Evolutionary conservation across 2,113 vertebrate species (phyloP).

Genomic region (Grus americana): DNA sequence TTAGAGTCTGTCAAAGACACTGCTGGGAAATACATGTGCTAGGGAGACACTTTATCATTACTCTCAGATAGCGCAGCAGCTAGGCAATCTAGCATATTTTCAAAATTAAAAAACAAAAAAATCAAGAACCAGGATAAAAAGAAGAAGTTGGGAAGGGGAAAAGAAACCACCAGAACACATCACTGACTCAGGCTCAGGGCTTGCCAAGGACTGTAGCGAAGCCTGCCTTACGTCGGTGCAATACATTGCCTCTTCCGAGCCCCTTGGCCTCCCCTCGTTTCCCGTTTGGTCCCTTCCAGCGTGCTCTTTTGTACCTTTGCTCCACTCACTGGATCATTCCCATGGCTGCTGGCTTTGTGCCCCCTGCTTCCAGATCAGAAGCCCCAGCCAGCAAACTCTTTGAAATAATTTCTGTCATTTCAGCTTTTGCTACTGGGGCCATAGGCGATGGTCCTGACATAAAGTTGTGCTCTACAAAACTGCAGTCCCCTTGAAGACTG

Average conservation of each 20-base stretch:
- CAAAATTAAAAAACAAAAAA: not conserved
- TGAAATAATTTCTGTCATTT: not conserved
- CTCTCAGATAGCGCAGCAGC: not conserved
- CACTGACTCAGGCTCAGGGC: no score
- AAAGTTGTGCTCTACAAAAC: not conserved
- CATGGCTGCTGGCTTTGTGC: not conserved
- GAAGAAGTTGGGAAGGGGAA: not conserved
- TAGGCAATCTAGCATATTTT: not conserved
- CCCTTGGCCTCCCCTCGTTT: not conserved
- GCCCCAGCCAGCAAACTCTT: not conserved
- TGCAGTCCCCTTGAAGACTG: not conserved
- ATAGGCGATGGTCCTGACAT: not conserved
- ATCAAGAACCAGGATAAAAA: not conserved
- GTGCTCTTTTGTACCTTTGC: not conserved
- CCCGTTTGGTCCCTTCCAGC: not conserved
- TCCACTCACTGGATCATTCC: not conserved
- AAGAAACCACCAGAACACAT: not conserved
- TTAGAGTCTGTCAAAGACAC: not conserved
- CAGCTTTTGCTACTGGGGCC: not conserved
- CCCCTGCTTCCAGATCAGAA: not conserved
- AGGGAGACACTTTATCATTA: not conserved
- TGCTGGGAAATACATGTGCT: no score
- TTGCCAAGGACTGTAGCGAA: not conserved
- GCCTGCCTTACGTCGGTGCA: fast-evolving
- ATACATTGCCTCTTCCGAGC: not conserved